Percentiles rank a stretch among this genome's conserved stretches.
Evolutionary conservation across 2,888 invertebrate species (phyloP).

Genomic region (Leistus spinibarbis): DNA sequence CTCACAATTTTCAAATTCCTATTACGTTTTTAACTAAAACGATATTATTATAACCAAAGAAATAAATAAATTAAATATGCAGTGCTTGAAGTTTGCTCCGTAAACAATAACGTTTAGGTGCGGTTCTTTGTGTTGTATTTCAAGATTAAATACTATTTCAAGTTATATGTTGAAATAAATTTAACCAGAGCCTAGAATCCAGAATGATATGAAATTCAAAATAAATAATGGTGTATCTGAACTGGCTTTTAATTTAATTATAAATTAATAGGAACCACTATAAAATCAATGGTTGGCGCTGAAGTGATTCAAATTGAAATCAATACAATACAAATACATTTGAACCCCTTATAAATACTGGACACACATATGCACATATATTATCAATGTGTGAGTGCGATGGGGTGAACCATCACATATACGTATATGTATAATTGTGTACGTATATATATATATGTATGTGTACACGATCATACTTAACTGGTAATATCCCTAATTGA

Average conservation of each 20-base stretch:
- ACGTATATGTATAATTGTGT: neutral
- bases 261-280: conserved; percentile 7
- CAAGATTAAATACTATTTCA: too few relatives aligned
- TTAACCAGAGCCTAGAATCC: too few relatives aligned
- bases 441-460: neutral
- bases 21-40: too few relatives aligned
- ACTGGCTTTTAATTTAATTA: conserved; percentile 1
- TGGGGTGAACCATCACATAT: neutral
- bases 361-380: conserved; percentile 3
- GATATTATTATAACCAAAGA: too few relatives aligned
- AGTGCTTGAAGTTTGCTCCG: too few relatives aligned
- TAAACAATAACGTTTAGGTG: too few relatives aligned
- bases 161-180: too few relatives aligned
- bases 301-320: conserved; percentile 11
- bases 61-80: too few relatives aligned
- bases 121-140: too few relatives aligned
- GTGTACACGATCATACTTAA: conserved; percentile 9
- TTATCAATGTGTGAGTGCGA: neutral
- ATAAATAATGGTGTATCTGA: neutral
- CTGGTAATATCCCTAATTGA: conserved; percentile 34
- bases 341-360: conserved; percentile 4
- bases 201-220: too few relatives aligned
- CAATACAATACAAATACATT: conserved; percentile 27
- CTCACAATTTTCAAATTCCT: too few relatives aligned
- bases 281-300: conserved; percentile 7